A percentile compares a stretch with the other conserved stretches of the same genome.
Conservation (phyloP, 2,888 invertebrate species). For the Brachylomia viminalis region DNA sequence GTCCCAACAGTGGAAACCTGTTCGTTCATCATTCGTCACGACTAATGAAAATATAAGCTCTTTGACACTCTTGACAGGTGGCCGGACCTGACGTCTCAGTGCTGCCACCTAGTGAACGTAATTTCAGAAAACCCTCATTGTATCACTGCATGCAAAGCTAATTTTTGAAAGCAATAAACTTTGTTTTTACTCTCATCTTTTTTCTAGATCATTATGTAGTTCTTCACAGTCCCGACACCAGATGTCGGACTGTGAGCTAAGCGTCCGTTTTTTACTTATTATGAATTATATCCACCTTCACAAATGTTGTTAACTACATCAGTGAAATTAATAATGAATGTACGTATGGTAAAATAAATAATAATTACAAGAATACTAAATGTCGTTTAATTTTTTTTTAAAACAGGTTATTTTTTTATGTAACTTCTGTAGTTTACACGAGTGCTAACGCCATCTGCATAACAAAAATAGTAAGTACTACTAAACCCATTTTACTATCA, state of each 20-base stretch:
- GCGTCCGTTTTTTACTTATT: too few species aligned
- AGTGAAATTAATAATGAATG: background rate
- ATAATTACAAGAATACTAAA: background rate
- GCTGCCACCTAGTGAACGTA: too few species aligned
- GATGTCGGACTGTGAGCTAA: background rate
- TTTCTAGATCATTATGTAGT: background rate
- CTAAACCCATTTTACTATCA: background rate
- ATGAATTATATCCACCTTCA: background rate
- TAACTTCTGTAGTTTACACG: background rate
- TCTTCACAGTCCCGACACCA: background rate
- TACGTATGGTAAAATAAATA: background rate
- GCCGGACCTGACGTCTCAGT: too few species aligned
- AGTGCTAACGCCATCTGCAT: background rate
- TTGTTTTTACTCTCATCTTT: conserved; percentile 15
- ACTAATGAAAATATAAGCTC: too few species aligned
- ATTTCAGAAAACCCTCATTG: too few species aligned
- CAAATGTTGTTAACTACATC: background rate
- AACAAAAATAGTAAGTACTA: background rate
- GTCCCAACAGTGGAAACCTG: too few species aligned
- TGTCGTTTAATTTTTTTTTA: background rate
- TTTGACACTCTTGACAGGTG: too few species aligned
- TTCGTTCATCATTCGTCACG: too few species aligned
- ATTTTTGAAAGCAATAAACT: background rate
- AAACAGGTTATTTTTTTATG: background rate
- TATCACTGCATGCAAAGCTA: background rate